Percentiles rank a stretch among this genome's conserved stretches.
Conservation (phyloP, 2,797 vertebrate species). For the Myotis daubentonii region DNA sequence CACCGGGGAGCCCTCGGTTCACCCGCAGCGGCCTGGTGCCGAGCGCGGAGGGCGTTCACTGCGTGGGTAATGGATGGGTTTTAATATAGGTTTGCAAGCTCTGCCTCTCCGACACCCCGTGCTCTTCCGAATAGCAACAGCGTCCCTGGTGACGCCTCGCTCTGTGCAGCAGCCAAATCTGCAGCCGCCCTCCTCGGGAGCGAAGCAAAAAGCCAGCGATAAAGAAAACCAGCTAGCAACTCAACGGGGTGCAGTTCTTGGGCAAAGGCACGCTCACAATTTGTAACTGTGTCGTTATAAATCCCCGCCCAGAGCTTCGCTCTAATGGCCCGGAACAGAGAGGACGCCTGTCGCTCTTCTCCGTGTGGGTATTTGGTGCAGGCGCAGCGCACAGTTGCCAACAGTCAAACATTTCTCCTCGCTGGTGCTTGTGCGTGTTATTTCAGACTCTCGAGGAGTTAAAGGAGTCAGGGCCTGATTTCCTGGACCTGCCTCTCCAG, state of each 20-base stretch:
- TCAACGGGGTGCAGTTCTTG: constrained; percentile 70
- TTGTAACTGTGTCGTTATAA: constrained; percentile 72
- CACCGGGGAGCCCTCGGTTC: not conserved
- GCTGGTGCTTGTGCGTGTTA: not conserved
- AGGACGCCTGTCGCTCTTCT: constrained; percentile 58
- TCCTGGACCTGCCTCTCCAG: not conserved
- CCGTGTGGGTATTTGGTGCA: constrained; percentile 58
- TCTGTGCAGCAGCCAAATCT: constrained; percentile 72
- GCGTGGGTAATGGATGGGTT: constrained; percentile 55
- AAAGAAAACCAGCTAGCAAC: constrained; percentile 69
- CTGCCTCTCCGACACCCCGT: constrained; percentile 48
- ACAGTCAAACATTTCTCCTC: constrained; percentile 46
- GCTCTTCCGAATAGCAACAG: constrained; percentile 73
- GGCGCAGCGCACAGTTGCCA: constrained; percentile 14
- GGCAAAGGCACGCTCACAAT: constrained; percentile 76
- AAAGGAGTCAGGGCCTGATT: not conserved
- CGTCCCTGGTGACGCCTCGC: constrained; percentile 48
- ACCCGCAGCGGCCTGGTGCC: not conserved
- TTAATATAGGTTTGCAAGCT: constrained; percentile 66
- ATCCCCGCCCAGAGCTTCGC: constrained; percentile 65
- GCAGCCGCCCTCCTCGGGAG: constrained; percentile 60
- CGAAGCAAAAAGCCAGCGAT: constrained; percentile 69
- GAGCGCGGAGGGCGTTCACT: constrained; percentile 35
- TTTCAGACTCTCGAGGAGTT: not conserved
- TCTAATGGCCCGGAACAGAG: constrained; percentile 34